Conservation (phyloP, 2,888 invertebrate species). For the Furcula furcula region DNA sequence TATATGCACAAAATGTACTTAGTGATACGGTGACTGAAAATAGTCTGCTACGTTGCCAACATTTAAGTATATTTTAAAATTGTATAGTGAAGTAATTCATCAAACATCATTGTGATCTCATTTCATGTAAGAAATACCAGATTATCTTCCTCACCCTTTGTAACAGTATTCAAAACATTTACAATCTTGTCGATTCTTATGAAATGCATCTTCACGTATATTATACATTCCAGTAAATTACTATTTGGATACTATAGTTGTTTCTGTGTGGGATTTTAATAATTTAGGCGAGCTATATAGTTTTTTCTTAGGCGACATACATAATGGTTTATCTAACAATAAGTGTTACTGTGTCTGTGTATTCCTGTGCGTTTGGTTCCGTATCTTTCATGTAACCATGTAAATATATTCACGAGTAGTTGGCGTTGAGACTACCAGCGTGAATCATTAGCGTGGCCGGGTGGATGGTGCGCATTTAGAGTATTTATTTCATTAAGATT, state of each 20-base stretch:
- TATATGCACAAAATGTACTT: conserved; percentile 78
- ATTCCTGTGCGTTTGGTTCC: conserved; percentile 57
- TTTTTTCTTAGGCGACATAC: conserved; percentile 62
- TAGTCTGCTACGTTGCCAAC: conserved; percentile 44
- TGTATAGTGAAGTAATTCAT: conserved; percentile 54
- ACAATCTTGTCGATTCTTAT: conserved; percentile 46
- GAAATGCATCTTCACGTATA: conserved; percentile 49
- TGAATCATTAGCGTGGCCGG: conserved; percentile 58
- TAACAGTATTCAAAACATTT: conserved; percentile 45
- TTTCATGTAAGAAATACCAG: conserved; percentile 60
- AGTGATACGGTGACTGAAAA: conserved; percentile 56
- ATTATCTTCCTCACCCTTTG: conserved; percentile 40
- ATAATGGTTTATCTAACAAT: conserved; percentile 51
- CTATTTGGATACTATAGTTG: conserved; percentile 51
- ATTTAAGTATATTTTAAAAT: conserved; percentile 50
- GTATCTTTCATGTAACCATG: conserved; percentile 52
- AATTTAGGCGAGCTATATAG: conserved; percentile 68
- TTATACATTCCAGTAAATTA: conserved; percentile 71
- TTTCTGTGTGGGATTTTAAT: conserved; percentile 65
- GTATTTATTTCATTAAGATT: conserved; percentile 76
- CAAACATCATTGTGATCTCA: conserved; percentile 68
- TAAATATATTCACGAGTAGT: conserved; percentile 61
- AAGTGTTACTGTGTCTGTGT: conserved; percentile 60
- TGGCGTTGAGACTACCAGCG: conserved; percentile 40
- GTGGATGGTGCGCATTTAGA: conserved; percentile 62